phyloP scores from a whole-genome alignment of 2,888 invertebrate genomes.

The Magallana nippona region DNA sequence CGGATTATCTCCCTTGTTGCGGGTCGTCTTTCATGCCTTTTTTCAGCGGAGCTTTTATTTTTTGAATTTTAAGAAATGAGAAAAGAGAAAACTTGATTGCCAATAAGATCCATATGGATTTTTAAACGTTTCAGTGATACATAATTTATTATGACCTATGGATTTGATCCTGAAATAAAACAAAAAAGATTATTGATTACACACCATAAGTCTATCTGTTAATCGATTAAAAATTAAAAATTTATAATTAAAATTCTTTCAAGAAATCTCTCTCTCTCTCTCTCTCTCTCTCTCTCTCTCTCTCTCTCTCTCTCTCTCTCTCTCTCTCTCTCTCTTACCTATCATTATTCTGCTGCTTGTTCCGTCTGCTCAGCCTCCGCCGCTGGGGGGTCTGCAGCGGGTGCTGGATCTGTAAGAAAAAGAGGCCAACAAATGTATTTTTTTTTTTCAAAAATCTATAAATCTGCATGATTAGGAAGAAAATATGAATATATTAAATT shows the following conservation, averaged over 20 bases:
- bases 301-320: too few relatives aligned
- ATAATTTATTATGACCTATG: slow-evolving; percentile 21
- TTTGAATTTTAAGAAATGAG: slow-evolving; percentile 19
- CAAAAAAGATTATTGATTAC: not conserved
- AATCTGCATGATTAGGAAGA: too few relatives aligned
- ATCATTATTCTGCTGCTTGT: slow-evolving; percentile 26
- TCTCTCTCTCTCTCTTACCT: not conserved
- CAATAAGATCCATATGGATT: not conserved
- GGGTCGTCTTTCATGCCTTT: not conserved
- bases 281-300: too few relatives aligned
- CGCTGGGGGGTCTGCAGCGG: not conserved
- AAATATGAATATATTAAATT: too few relatives aligned
- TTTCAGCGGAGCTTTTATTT: not conserved
- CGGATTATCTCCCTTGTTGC: not conserved
- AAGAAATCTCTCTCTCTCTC: too few relatives aligned
- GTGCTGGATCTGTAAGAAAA: not conserved
- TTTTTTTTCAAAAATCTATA: not conserved
- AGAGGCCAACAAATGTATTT: not conserved
- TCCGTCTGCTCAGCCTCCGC: not conserved
- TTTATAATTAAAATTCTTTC: too few relatives aligned
- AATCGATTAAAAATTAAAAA: too few relatives aligned
- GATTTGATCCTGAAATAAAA: slow-evolving; percentile 7
- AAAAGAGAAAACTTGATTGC: not conserved
- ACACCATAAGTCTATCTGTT: too few relatives aligned
- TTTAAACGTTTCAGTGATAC: slow-evolving; percentile 23